Evolutionary conservation across 2,113 vertebrate species (phyloP).

Genomic region (Indri indri): DNA sequence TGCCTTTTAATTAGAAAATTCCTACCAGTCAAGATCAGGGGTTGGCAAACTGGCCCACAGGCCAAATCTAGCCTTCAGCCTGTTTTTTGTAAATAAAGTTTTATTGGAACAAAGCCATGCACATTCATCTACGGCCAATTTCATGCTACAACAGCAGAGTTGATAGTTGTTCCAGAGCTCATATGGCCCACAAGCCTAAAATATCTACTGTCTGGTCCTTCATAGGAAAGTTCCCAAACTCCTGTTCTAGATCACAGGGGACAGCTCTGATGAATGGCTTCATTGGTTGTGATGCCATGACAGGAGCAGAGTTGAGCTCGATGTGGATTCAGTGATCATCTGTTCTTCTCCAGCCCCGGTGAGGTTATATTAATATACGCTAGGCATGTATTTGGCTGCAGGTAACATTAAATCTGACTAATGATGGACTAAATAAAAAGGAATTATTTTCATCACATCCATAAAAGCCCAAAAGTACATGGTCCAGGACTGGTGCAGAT

Average conservation of each 20-base stretch:
- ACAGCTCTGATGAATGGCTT: not conserved
- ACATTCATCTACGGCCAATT: not conserved
- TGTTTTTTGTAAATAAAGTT: not conserved
- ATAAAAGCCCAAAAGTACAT: not conserved
- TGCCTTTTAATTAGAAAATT: not conserved
- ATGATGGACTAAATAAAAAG: not conserved
- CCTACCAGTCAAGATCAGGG: not conserved
- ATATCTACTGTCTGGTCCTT: not conserved
- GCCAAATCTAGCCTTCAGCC: not conserved
- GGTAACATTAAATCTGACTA: not conserved
- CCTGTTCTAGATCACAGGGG: not conserved
- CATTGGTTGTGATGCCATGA: not conserved
- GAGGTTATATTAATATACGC: not conserved
- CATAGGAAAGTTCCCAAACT: not conserved
- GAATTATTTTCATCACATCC: not conserved
- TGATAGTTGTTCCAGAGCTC: not conserved
- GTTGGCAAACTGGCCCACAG: not conserved
- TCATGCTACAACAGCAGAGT: not conserved
- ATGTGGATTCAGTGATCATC: not conserved
- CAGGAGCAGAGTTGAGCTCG: not conserved
- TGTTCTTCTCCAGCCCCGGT: not conserved
- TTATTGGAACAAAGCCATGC: not conserved
- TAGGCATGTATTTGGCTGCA: not conserved
- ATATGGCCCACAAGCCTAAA: not conserved
- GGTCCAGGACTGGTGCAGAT: no score